Evolutionary conservation across 2,113 vertebrate genomes (phyloP).

Genomic region (Sciurus niger): DNA sequence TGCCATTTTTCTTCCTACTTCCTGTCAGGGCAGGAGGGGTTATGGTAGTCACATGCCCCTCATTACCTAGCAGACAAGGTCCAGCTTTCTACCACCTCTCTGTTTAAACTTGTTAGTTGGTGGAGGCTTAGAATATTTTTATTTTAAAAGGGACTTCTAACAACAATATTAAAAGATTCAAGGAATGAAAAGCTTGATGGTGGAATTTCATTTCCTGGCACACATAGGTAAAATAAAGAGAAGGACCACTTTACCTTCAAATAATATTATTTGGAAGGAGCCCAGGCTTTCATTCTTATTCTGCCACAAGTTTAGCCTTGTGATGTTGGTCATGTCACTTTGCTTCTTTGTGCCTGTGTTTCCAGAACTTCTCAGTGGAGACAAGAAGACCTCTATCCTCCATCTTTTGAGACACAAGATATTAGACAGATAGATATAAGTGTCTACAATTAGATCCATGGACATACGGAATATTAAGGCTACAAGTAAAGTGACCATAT

Average conservation of each 20-base stretch:
- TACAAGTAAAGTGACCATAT: not conserved
- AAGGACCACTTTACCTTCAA: not conserved
- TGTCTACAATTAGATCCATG: not conserved
- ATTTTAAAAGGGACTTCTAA: slow-evolving; percentile 2
- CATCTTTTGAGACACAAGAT: not conserved
- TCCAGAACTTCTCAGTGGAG: not conserved
- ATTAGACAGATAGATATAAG: not conserved
- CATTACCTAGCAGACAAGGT: not conserved
- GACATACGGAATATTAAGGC: not conserved
- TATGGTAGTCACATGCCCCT: not conserved
- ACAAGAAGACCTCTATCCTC: not conserved
- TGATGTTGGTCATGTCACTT: not conserved
- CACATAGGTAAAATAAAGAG: not conserved
- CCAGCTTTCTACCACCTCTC: not conserved
- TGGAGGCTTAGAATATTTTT: slow-evolving; percentile 1
- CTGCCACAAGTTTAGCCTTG: not conserved
- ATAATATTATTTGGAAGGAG: slow-evolving; percentile 22
- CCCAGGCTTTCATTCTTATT: not conserved
- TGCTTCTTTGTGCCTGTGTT: not conserved
- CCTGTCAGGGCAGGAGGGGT: not conserved
- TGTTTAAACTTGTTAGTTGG: not conserved
- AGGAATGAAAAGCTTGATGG: not conserved
- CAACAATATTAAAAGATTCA: not conserved
- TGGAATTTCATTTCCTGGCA: not conserved
- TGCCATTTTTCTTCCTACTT: not conserved